These are phyloP conservation scores for Dolichotis patagonum DNA, from an alignment of 2,113 vertebrate genomes.

Conservation along the genomic window DNA sequence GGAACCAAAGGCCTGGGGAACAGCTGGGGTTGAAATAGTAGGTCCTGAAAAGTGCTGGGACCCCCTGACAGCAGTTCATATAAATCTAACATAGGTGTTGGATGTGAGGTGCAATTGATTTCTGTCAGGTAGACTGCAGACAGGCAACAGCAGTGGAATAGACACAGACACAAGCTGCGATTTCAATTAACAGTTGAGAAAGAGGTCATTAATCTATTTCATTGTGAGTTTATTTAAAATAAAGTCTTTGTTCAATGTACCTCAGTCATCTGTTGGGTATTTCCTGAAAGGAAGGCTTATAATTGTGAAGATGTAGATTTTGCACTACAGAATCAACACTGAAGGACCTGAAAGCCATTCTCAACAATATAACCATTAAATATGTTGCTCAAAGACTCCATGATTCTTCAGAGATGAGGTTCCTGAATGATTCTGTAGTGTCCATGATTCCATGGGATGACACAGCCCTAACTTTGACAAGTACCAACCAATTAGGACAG, in stretches of 20 bases:
- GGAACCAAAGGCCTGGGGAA: accelerated
- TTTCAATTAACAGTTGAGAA: background rate
- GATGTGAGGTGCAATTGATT: background rate
- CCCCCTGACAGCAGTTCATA: background rate
- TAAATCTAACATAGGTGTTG: background rate
- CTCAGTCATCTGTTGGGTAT: background rate
- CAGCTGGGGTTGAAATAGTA: background rate
- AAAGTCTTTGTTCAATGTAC: background rate
- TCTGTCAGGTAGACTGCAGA: background rate
- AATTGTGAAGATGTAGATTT: background rate
- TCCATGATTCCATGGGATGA: background rate
- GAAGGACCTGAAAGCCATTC: background rate
- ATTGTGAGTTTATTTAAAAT: background rate
- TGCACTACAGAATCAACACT: background rate
- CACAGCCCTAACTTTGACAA: background rate
- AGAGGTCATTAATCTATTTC: background rate
- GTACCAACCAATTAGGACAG: background rate
- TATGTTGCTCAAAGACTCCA: background rate
- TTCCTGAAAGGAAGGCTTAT: background rate
- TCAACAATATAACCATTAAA: background rate
- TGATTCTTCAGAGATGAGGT: background rate
- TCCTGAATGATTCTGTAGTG: too few relatives aligned
- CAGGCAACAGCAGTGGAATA: background rate
- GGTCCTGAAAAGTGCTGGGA: background rate
- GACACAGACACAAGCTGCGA: background rate